phyloP scores from a whole-genome alignment of 2,797 vertebrate species.

The Trachops cirrhosus region DNA sequence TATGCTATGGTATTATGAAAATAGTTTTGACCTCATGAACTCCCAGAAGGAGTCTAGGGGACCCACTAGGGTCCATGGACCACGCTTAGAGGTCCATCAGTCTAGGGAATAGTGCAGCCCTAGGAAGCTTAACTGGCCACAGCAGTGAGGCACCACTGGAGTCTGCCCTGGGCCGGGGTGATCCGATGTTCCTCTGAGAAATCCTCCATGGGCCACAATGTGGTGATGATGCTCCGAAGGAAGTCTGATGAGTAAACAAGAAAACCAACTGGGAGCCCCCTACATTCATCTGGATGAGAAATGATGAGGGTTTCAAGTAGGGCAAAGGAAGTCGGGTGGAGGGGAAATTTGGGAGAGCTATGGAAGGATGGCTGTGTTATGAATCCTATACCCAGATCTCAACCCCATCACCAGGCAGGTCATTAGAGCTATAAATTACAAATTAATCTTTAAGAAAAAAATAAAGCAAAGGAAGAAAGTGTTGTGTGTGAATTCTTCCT shows the following conservation, averaged over 20 bases:
- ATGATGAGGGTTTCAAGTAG: neutral
- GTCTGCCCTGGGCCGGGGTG: accelerated
- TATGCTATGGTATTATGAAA: neutral
- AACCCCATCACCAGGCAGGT: neutral
- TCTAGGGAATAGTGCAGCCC: neutral
- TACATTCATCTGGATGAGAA: neutral
- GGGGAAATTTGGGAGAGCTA: neutral
- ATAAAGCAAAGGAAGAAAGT: neutral
- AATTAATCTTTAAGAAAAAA: slow-evolving; percentile 54
- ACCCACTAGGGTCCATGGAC: neutral
- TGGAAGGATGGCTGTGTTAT: neutral
- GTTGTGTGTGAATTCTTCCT: slow-evolving; percentile 16
- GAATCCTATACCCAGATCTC: neutral
- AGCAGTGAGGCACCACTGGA: neutral
- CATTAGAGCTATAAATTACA: slow-evolving; percentile 55
- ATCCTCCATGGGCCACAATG: neutral
- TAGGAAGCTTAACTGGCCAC: neutral
- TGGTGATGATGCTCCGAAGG: neutral
- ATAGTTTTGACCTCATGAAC: neutral
- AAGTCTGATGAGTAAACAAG: neutral
- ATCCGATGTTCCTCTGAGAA: neutral
- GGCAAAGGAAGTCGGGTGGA: accelerated
- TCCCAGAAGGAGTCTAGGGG: neutral
- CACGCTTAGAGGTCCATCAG: neutral
- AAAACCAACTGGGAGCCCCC: neutral